A percentile compares a stretch with the other conserved stretches of the same genome.
Evolutionary conservation across 2,797 vertebrate genomes (phyloP).

Genomic region (Poeciliopsis infans): DNA sequence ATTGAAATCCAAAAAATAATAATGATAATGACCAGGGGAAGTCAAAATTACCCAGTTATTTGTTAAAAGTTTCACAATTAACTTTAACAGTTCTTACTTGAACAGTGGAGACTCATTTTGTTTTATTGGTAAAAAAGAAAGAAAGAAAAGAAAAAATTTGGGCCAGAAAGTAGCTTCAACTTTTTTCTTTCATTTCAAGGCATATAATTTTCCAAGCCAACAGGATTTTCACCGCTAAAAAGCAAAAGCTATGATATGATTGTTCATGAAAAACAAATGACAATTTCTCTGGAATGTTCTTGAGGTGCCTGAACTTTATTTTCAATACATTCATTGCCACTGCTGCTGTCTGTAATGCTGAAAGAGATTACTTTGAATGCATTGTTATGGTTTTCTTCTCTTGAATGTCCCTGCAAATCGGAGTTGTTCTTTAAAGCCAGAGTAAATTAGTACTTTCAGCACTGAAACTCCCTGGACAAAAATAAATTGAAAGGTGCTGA

Average conservation of each 20-base stretch:
- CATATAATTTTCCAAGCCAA: not conserved
- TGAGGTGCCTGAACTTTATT: not conserved
- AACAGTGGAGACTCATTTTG: too few species aligned
- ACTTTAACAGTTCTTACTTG: too few species aligned
- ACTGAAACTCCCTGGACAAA: not conserved
- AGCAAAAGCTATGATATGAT: not conserved
- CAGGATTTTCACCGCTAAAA: not conserved
- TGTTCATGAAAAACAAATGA: not conserved
- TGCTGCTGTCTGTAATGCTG: not conserved
- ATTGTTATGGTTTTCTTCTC: not conserved
- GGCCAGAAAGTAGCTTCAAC: not conserved
- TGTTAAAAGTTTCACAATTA: too few species aligned
- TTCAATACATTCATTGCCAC: not conserved
- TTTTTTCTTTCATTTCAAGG: not conserved
- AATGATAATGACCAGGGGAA: too few species aligned
- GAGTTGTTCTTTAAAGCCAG: not conserved
- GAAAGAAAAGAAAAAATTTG: not conserved
- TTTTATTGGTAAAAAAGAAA: not conserved
- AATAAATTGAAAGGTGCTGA: slow-evolving; percentile 1
- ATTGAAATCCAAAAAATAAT: too few species aligned
- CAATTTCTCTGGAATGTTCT: too few species aligned
- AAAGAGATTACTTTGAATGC: not conserved
- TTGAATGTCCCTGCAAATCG: not conserved
- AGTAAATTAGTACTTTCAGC: slow-evolving; percentile 1
- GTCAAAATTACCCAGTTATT: too few species aligned